Base-by-base conservation (phyloP, 1,140 invertebrate genomes). In the Caenorhabditis tropicalis region DNA sequence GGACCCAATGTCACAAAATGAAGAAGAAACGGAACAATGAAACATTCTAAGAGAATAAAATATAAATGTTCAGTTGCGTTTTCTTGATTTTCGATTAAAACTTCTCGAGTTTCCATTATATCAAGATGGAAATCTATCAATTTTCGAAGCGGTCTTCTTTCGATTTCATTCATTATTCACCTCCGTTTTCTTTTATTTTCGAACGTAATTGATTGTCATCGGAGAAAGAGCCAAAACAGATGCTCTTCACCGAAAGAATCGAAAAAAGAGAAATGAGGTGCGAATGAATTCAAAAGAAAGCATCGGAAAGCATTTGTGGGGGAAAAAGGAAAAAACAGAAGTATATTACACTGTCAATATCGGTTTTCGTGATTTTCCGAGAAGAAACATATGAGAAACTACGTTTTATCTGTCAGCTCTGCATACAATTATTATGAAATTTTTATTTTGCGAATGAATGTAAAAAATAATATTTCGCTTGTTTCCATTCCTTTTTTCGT, bases 151-250 rank as follows among this genome's bases (percentile, higher is more conserved):
- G n/a, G n/a, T n/a, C 15, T 2, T 51, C 49, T 2, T 7, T 36
- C 31, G 60, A 70, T 36, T 16, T 16, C 31, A 36, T 70, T 70
- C 33, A 70, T 70, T 19, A 70, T 19, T 39, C 60, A 9, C 9
- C 15, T 33, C 60, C 19, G 0, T 70, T 16, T 70, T 39, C 31
- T 36, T 70, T 39, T 33, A 31, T 70, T 70, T 70, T 70, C 3
- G 60, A 70, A 70, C 29, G 60, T 70, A 70, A 70, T 70, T 70
- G 60, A 70, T 70, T 70, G 60, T n/a, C 39, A 70, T 7, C 15
- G 33, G 19, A 36, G 49, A 51, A 51, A n/a, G 21, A 33, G 31
- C n/a, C 3, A 36, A 70, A 70, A 4, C 21, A 33, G 27, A 33
- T 70, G 60, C 60, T 70, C 60, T 36, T 36, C n/a, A 70, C 5